Conservation (phyloP, 2,797 vertebrate species). For the Chaenodraco wilsoni region DNA sequence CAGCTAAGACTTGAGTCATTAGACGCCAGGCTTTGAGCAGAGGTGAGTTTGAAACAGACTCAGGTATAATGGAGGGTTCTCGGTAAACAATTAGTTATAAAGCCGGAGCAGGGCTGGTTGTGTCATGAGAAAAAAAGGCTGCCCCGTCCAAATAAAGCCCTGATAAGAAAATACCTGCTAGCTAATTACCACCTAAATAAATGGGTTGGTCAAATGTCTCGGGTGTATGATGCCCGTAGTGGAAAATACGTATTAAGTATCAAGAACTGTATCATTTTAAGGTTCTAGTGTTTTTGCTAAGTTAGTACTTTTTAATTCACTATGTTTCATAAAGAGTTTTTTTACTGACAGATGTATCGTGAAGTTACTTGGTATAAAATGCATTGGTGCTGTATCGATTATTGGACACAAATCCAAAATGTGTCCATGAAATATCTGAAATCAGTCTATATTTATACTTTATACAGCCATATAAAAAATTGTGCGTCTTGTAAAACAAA, state of each 20-base stretch:
- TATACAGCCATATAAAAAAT: background rate
- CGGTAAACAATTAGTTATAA: constrained; percentile 90
- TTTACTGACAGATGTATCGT: background rate
- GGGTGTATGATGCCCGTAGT: constrained; percentile 6
- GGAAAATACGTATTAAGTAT: background rate
- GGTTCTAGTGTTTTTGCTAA: background rate
- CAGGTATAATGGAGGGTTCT: constrained; percentile 82
- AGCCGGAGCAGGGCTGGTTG: constrained; percentile 78
- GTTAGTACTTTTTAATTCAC: background rate
- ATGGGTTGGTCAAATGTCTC: constrained; percentile 35
- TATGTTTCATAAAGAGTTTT: background rate
- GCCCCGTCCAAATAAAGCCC: constrained; percentile 73
- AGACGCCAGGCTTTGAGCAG: constrained; percentile 77
- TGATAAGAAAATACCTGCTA: constrained; percentile 79
- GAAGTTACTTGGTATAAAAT: background rate
- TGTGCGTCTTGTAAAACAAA: too few relatives aligned
- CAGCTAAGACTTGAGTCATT: constrained; percentile 84
- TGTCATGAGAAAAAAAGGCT: constrained; percentile 66
- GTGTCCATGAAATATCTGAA: background rate
- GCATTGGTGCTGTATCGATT: background rate
- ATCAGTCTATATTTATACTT: background rate
- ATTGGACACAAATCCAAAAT: background rate
- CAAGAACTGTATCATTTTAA: background rate
- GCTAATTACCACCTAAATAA: constrained; percentile 55
- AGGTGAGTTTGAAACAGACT: constrained; percentile 79